Percentiles rank a stretch among this genome's conserved stretches.
Conservation (phyloP, 2,113 vertebrate species). For the Hemiprocne comata region DNA sequence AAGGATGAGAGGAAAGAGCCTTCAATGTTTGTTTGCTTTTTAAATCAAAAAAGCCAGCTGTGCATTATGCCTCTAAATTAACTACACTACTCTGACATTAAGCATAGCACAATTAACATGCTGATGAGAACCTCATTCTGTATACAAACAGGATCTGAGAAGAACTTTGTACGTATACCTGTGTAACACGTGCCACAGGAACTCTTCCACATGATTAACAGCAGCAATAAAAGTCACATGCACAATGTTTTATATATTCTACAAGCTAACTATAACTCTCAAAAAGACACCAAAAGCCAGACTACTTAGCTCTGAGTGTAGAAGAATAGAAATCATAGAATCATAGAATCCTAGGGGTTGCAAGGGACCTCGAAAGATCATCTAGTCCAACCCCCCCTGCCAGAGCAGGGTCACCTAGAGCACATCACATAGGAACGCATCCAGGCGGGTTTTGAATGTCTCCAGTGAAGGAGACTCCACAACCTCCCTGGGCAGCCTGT, state of each 20-base stretch:
- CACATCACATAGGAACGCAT: too few relatives aligned
- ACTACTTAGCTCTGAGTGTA: not conserved
- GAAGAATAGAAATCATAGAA: too few relatives aligned
- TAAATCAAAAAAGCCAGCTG: not conserved
- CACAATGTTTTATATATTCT: not conserved
- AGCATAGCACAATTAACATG: not conserved
- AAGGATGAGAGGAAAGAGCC: not conserved
- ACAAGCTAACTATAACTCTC: not conserved
- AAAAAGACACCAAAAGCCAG: not conserved
- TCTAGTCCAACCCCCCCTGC: too few relatives aligned
- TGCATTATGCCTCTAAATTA: not conserved
- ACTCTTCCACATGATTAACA: not conserved
- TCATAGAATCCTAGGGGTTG: too few relatives aligned
- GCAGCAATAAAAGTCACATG: not conserved
- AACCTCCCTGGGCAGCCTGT: too few relatives aligned
- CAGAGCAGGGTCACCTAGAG: too few relatives aligned
- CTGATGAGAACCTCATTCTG: not conserved
- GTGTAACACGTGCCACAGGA: not conserved
- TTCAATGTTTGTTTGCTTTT: not conserved
- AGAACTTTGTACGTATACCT: not conserved
- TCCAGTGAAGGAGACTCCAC: too few relatives aligned
- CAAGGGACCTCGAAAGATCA: too few relatives aligned
- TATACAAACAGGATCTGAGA: not conserved
- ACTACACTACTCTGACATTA: not conserved
- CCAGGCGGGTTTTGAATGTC: too few relatives aligned